Conservation (phyloP, 1,140 invertebrate species). For the Papilio dardanus region DNA sequence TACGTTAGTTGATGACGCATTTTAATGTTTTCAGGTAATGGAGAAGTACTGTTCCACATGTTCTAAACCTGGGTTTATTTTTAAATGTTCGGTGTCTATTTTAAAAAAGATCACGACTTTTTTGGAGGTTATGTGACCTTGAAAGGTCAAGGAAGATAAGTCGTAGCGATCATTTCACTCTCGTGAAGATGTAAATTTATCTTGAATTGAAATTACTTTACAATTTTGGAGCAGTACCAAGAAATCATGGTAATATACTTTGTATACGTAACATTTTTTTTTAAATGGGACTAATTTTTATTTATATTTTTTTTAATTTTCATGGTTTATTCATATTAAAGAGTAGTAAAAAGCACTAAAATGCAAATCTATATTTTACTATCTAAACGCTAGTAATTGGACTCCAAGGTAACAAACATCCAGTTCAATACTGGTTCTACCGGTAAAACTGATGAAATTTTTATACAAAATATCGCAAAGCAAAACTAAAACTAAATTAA, state of each 20-base stretch:
- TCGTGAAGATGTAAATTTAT: background rate
- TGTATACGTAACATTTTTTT: background rate
- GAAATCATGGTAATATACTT: slow-evolving; percentile 1
- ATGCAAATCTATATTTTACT: background rate
- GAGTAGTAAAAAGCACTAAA: background rate
- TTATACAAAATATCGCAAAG: background rate
- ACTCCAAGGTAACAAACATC: slow-evolving; percentile 3
- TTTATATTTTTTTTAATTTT: background rate
- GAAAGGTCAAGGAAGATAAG: slow-evolving; percentile 62
- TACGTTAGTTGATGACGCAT: background rate
- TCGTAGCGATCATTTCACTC: slow-evolving; percentile 40
- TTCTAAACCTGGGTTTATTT: background rate
- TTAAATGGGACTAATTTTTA: background rate
- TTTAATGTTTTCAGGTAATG: background rate
- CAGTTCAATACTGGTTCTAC: background rate
- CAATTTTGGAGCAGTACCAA: slow-evolving; percentile 29
- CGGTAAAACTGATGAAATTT: slow-evolving; percentile 2
- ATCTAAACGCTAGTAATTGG: background rate
- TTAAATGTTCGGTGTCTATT: background rate
- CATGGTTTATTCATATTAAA: background rate
- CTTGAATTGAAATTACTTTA: slow-evolving; percentile 7
- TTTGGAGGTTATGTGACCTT: slow-evolving; percentile 61
- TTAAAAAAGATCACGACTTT: slow-evolving; percentile 29
- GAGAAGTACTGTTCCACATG: background rate
- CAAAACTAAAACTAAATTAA: background rate